Base-by-base conservation (phyloP, 1,140 invertebrate species). In the Cyclargus thomasi region DNA sequence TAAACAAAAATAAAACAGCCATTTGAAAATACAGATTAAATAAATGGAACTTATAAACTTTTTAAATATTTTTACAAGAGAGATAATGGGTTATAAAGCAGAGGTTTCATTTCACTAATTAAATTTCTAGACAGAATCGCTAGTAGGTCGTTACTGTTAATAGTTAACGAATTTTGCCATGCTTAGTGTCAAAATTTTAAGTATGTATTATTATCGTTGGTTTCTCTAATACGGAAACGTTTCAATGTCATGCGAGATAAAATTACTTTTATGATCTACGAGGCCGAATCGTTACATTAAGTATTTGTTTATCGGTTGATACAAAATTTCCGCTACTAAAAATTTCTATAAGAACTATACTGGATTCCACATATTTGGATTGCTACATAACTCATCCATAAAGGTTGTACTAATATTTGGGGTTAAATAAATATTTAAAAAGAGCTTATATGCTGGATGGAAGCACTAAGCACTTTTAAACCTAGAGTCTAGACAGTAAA, bases 401-500 rank as follows among this genome's bases (percentile, higher is more conserved):
- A 29, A 4, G 29, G 29, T 29, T 29, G 0, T 29, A 29, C 29
- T 29, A 29, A 29, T 29, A 29, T 29, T 29, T 29, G 29, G 29
- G 29, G 29, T 8, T 29, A 29, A 47, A 47, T 47, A 47, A 47
- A 47, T 47, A 47, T 7, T 29, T 14, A 11, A 47, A 47, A 47
- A 47, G 39, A 14, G 39, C 29, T 47, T 14, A 47, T 16, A 47
- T 18, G 10, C 55, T 59, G 55, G 55, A 59, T 59, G 55, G 20
- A 59, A 59, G 55, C 55, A 59, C 55, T 21, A 59, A 21, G 55
- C 55, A 20, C 18, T 22, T 21, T 20, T 20, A 59, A 59, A 20
- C 18, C 55, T 59, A 59, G 20, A 59, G 11, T 18, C 55, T 59
- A 59, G 20, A 59, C 18, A 59, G 21, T 20, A 59, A 59, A 59